Conservation (phyloP, 2,888 invertebrate genomes). For the Orthonychiurus folsomi region DNA sequence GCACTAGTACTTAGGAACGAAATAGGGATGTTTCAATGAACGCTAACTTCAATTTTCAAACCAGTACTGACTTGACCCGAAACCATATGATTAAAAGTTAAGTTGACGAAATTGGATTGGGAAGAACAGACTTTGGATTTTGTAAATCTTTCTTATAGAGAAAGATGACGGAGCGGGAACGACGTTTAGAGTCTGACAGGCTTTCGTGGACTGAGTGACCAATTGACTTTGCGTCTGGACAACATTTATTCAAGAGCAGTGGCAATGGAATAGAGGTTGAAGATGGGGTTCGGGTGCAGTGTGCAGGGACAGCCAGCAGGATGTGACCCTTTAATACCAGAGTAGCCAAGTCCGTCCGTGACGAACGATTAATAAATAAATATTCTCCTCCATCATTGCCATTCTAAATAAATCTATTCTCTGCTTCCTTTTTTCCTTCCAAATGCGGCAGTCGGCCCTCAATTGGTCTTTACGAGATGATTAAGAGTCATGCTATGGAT, state of each 20-base stretch:
- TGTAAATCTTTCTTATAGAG: too few species aligned
- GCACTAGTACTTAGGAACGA: conserved; percentile 89
- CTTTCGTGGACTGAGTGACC: neutral
- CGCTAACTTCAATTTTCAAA: too few species aligned
- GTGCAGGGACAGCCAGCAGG: too few species aligned
- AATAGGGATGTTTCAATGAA: conserved; percentile 47
- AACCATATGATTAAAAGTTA: too few species aligned
- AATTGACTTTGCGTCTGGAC: neutral
- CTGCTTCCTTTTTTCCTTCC: neutral
- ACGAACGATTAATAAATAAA: conserved; percentile 39
- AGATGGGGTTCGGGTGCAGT: neutral
- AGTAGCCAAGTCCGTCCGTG: too few species aligned
- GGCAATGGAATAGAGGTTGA: neutral
- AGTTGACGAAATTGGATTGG: too few species aligned
- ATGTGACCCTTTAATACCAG: conserved; percentile 39
- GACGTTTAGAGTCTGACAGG: conserved; percentile 22
- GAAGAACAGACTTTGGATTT: too few species aligned
- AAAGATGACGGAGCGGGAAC: too few species aligned
- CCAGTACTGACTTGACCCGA: too few species aligned
- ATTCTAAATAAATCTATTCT: conserved; percentile 1
- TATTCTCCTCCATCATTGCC: neutral
- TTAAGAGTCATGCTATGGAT: neutral
- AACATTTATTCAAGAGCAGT: conserved; percentile 2
- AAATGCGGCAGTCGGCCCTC: neutral
- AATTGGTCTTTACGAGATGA: conserved; percentile 1